Base-by-base conservation (phyloP, 2,113 vertebrate species). In the Zosterops borbonicus region DNA sequence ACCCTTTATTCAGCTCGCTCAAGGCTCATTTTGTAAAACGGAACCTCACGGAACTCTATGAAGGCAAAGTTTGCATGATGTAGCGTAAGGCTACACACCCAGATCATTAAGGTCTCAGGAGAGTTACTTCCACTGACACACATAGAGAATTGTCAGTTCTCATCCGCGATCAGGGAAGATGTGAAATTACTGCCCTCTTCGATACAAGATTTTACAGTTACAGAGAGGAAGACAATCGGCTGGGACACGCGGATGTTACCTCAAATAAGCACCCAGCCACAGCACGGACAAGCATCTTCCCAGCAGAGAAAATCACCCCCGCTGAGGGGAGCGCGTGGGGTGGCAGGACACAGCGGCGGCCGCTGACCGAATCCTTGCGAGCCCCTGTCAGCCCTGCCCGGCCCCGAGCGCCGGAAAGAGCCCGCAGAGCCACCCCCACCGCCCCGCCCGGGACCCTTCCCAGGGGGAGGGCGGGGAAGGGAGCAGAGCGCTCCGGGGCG, bases 91-190 rank as follows among this genome's bases (percentile, higher is more conserved):
- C 44, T 7, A n/a, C 29, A 9, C 9, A 20, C 2, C 16, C 19
- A 42, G 29, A 19, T 1, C 23, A 8, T 3, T 16, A 59, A 60
- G 31, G 46, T 56, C 80, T 70, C 56, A 2, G 17, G 14, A 78
- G 39, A 1, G 3, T 53, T 67, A 25, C 15, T 67, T n/a, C 37
- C 47, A 49, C 20, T 14, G 27, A 63, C 29, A 41, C 42, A 23
- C 16, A 20, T 1, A 24, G 0, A 23, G 25, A 56, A 64, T 0
- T 31, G n/a, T 15, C 65, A 28, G n/a, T 14, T 68, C 42, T 42
- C 67, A 58, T 3, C 59, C 42, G 19, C 9, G 46, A 24, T 12
- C 3, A 0, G 5, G 9, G 14, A 11, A 41, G 6, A 68, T 0
- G 11, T 3, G 39, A 44, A 84, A 70, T 24, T 27, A 62, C 37